These are phyloP conservation scores for Sitophilus oryzae DNA, from an alignment of 1,140 invertebrate genomes.

Conservation along the genomic window DNA sequence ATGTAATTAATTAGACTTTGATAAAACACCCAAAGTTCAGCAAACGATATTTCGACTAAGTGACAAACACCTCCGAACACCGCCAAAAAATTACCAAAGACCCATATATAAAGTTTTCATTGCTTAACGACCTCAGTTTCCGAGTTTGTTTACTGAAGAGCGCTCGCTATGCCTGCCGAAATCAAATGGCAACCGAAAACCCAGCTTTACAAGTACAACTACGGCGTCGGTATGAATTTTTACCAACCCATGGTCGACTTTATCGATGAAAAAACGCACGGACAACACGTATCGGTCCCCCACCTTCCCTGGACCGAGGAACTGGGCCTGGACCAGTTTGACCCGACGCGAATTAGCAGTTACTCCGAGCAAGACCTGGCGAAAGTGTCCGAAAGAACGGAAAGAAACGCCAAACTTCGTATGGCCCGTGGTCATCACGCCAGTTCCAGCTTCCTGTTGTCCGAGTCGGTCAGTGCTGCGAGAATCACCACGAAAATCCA, in stretches of 20 bases:
- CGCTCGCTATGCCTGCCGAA: too few relatives aligned
- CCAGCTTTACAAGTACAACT: constrained; percentile 69
- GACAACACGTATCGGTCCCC: constrained; percentile 50
- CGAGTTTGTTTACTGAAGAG: too few relatives aligned
- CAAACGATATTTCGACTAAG: neutral
- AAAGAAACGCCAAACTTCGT: constrained; percentile 61
- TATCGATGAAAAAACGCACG: constrained; percentile 52
- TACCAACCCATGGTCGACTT: constrained; percentile 82
- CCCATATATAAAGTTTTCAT: neutral
- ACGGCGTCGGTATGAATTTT: constrained; percentile 71
- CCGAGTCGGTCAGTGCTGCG: constrained; percentile 33
- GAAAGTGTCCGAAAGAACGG: constrained; percentile 55
- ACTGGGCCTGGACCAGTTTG: constrained; percentile 55
- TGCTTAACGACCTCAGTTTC: too few relatives aligned
- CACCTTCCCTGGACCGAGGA: constrained; percentile 71
- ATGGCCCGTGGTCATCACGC: constrained; percentile 48
- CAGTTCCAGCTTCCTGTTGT: constrained; percentile 32
- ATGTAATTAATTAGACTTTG: neutral
- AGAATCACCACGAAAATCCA: constrained; percentile 33
- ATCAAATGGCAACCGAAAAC: constrained; percentile 52
- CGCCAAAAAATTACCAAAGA: neutral
- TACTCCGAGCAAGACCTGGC: constrained; percentile 60
- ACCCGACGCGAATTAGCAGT: constrained; percentile 34
- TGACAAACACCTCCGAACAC: too few relatives aligned
- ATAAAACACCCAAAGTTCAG: neutral